Conservation (phyloP, 2,113 vertebrate species). For the Phycodurus eques region DNA sequence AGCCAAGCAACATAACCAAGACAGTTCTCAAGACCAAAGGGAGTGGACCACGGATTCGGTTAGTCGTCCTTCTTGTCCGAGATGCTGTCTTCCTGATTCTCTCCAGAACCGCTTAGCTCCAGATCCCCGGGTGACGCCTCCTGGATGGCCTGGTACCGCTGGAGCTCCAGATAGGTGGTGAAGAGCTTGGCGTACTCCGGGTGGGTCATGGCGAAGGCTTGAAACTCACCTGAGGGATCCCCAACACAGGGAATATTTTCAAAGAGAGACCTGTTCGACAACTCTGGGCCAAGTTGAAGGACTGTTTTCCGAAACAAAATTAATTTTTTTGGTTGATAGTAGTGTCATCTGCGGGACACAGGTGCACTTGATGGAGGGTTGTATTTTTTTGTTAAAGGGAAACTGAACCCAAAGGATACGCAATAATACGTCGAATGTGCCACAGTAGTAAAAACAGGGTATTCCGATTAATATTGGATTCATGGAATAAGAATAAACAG, state of each 20-base stretch:
- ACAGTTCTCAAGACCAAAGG: neutral
- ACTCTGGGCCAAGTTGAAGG: neutral
- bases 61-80: constrained; percentile 97
- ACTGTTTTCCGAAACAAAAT: neutral
- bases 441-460: too few species aligned
- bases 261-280: neutral
- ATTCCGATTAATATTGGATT: too few species aligned
- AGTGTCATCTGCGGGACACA: neutral
- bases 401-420: too few species aligned
- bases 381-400: too few species aligned
- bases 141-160: constrained; percentile 82
- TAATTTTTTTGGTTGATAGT: neutral
- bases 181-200: constrained; percentile 94
- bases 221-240: constrained; percentile 82
- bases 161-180: constrained; percentile 92
- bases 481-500: too few species aligned
- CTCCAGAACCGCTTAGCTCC: constrained; percentile 52
- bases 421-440: too few species aligned
- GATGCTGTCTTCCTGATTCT: constrained; percentile 68
- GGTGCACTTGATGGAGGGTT: too few species aligned
- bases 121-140: constrained; percentile 50
- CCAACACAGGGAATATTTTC: constrained; percentile 8
- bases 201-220: constrained; percentile 82
- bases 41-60: neutral
- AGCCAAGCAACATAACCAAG: constrained; percentile 30